phyloP scores from a whole-genome alignment of 2,888 invertebrate species.

The Augiades crinisus region DNA sequence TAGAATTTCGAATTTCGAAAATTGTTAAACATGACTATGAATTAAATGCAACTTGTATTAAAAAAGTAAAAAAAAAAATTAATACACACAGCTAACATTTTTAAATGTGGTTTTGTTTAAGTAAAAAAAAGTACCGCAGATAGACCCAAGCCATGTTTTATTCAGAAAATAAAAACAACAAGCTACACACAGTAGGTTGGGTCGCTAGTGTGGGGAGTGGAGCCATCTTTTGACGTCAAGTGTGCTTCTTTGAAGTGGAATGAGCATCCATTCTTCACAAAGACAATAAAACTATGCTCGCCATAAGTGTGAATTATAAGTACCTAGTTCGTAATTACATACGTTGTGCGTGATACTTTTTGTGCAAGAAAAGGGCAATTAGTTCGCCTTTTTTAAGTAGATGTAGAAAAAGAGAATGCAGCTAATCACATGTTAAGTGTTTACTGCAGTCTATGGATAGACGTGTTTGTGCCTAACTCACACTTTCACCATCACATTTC shows the following conservation, averaged over 20 bases:
- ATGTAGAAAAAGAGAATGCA: too few species aligned
- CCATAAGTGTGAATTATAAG: conserved; percentile 20
- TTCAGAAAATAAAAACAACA: conserved; percentile 16
- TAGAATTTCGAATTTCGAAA: too few species aligned
- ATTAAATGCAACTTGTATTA: too few species aligned
- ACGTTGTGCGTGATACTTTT: background rate
- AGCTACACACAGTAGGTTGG: background rate
- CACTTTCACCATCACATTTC: too few species aligned
- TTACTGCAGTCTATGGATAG: too few species aligned
- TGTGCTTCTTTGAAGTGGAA: conserved; percentile 21
- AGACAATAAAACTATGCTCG: conserved; percentile 20
- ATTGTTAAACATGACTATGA: too few species aligned
- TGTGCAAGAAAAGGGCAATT: background rate
- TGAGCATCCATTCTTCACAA: conserved; percentile 25
- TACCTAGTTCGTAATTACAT: conserved; percentile 3
- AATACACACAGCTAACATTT: too few species aligned
- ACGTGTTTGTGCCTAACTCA: too few species aligned
- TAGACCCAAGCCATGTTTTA: conserved; percentile 7
- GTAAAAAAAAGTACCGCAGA: conserved; percentile 4
- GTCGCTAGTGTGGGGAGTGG: conserved; percentile 19
- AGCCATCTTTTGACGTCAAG: conserved; percentile 25
- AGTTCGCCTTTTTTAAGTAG: too few species aligned
- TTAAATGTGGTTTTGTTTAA: too few species aligned
- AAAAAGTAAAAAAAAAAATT: too few species aligned
- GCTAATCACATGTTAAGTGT: too few species aligned